Conservation (phyloP, 23 tunicate species). For the Phallusia fumigata region DNA sequence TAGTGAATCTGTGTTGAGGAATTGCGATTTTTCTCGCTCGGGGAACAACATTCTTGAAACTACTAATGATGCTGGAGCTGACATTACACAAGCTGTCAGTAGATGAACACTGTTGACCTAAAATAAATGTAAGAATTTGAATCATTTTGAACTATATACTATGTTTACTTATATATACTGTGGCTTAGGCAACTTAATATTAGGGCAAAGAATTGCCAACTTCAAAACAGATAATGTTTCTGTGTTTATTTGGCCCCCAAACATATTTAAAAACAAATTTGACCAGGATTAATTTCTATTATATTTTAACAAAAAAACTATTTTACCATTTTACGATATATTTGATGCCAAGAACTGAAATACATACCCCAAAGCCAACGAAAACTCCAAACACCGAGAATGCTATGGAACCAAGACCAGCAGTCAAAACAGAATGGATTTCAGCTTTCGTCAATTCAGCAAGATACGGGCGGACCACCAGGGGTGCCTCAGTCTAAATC, state of each 20-base stretch:
- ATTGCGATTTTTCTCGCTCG: slow-evolving; percentile 60
- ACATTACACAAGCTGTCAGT: slow-evolving; percentile 82
- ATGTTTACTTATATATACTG: no score
- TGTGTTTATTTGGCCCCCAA: no score
- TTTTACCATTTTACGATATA: no score
- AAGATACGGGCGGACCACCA: slow-evolving; percentile 74
- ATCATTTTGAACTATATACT: no score
- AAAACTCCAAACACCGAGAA: slow-evolving; percentile 67
- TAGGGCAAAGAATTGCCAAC: no score
- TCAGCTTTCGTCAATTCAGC: slow-evolving; percentile 66
- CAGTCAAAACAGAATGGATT: slow-evolving; percentile 64
- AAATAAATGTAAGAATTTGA: background rate
- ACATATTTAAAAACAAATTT: no score
- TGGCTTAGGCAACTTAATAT: no score
- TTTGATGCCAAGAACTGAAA: no score
- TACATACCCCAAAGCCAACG: slow-evolving; percentile 35
- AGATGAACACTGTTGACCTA: slow-evolving; percentile 65
- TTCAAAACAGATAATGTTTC: no score
- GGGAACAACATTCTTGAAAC: slow-evolving; percentile 73
- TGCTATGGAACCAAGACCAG: slow-evolving; percentile 75
- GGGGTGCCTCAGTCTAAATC: slow-evolving; percentile 73
- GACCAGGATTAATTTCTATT: no score
- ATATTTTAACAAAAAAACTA: no score
- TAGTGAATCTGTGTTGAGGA: slow-evolving; percentile 29
- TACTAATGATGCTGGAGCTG: slow-evolving; percentile 79